Base-by-base conservation (phyloP, 2,797 vertebrate species). In the Siniperca obscura region DNA sequence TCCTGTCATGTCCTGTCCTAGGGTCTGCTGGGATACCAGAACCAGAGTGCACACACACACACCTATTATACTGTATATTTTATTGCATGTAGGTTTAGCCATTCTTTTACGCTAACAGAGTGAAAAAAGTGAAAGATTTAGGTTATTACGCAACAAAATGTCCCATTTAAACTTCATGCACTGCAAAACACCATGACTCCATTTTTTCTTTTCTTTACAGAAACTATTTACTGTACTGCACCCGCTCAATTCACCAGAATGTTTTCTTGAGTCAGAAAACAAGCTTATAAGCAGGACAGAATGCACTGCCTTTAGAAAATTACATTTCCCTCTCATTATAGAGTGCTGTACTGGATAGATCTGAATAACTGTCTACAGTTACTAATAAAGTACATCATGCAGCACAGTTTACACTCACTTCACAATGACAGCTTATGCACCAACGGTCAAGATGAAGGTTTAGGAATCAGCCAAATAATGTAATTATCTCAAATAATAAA, bases 121-220 rank as follows among this genome's bases (percentile, higher is more conserved):
- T 52, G 59, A 73, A 46, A 68, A 73, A 77, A 70, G 14, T 70
- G 36, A 10, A 74, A 83, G 70, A 76, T 87, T 87, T 71, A 76
- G 69, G 62, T 84, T 82, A 60, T 86, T 80, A 70, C 30, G 13
- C 61, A 84, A 89, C 55, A 74, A 76, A 74, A 73, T 50, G 60
- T 79, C 82, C 72, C 56, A 86, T 86, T 84, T 86, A 81, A 79
- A 89, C 79, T 77, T 80, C 62, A 78, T 27, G 4, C 72, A 13
- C 62, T 75, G 73, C 67, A 85, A 84, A 88, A 86, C 61, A 74
- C 50, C 70, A 46, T 67, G 76, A 85, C 83, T 67, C 34, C 36
- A 25, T 42, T 48, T 64, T 78, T 77, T 68, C 12, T 42, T 74
- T 59, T 73, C 52, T 57, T 59, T 9, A 21, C 21, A 77, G 77